Percentiles rank a stretch among this genome's conserved stretches.
Conservation (phyloP, 2,113 vertebrate species). For the Actenoides lindsayi region DNA sequence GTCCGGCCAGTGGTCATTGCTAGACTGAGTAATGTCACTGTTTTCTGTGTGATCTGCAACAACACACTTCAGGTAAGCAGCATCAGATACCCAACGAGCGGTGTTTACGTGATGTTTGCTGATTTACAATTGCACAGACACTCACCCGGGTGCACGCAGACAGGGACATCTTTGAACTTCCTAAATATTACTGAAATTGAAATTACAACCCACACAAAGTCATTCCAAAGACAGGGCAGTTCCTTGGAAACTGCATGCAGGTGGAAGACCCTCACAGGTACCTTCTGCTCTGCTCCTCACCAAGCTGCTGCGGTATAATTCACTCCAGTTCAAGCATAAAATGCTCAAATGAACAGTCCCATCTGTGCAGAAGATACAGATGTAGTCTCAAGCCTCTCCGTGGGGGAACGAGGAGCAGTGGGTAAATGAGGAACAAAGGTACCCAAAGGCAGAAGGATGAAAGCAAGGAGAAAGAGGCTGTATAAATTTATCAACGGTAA, state of each 20-base stretch:
- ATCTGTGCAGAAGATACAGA: not conserved
- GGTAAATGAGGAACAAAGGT: not conserved
- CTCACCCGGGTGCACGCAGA: not conserved
- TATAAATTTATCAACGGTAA: not conserved
- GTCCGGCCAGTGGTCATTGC: constrained; percentile 89
- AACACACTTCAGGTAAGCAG: constrained; percentile 21
- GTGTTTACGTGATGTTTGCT: not conserved
- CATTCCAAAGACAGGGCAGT: not conserved
- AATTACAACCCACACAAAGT: not conserved
- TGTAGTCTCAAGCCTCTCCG: rapidly evolving
- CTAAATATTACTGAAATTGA: not conserved
- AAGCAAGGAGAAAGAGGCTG: not conserved
- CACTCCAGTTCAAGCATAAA: not conserved
- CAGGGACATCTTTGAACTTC: not conserved
- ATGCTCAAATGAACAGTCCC: not conserved
- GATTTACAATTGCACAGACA: not conserved
- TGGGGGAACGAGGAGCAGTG: not conserved
- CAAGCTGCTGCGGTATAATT: not conserved
- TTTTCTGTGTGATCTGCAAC: constrained; percentile 74
- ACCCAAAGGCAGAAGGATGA: not conserved
- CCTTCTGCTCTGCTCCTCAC: not conserved
- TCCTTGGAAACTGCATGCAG: not conserved
- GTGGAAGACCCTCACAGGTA: not conserved
- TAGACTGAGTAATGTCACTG: constrained; percentile 63
- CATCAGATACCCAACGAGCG: not conserved